phyloP scores from a whole-genome alignment of 2,888 invertebrate genomes.

The Ophion costatus region DNA sequence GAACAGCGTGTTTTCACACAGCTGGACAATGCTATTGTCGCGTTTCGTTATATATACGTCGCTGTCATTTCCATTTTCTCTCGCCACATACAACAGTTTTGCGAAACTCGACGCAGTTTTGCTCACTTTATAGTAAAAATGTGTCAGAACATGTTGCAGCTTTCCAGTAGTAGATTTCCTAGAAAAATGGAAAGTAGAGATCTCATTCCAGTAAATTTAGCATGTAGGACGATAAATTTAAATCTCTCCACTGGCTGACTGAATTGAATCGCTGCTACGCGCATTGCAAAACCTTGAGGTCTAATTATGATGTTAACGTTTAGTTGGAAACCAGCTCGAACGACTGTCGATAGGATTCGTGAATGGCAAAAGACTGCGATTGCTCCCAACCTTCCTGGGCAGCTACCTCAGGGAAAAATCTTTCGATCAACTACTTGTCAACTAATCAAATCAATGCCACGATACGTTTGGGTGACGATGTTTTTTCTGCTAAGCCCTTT shows the following conservation, averaged over 20 bases:
- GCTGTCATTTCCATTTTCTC: slow-evolving; percentile 45
- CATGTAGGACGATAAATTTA: background rate
- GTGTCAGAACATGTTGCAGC: background rate
- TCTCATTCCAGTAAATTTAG: background rate
- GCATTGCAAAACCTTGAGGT: background rate
- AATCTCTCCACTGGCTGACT: background rate
- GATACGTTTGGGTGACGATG: background rate
- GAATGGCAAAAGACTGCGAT: background rate
- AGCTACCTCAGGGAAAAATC: background rate
- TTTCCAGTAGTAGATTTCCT: background rate
- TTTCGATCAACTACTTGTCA: background rate
- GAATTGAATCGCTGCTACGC: background rate
- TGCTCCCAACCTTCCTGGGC: background rate
- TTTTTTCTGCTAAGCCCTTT: background rate
- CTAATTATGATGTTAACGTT: background rate
- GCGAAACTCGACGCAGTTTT: slow-evolving; percentile 18
- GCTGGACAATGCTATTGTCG: slow-evolving; percentile 69
- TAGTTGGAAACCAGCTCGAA: background rate
- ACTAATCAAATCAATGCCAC: background rate
- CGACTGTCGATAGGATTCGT: background rate
- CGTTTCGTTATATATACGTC: slow-evolving; percentile 25
- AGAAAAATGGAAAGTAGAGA: background rate
- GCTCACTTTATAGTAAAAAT: background rate
- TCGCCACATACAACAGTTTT: slow-evolving; percentile 11
- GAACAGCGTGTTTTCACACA: slow-evolving; percentile 66